Base-by-base conservation (phyloP, 2,888 invertebrate genomes). In the Ophion slaviceki region DNA sequence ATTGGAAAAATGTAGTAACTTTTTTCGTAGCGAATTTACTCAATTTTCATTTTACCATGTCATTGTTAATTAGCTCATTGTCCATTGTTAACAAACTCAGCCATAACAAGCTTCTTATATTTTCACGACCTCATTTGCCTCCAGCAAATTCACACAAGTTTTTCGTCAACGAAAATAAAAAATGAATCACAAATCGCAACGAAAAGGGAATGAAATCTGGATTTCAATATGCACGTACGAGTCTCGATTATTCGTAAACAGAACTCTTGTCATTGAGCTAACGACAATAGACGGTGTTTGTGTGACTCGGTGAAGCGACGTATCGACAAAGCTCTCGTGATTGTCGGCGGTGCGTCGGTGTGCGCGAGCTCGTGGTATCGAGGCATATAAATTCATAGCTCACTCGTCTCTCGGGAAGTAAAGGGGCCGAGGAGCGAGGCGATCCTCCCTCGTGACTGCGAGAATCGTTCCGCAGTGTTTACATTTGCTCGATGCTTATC, bases 261-360 rank as follows among this genome's bases (percentile, higher is more conserved):
- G 74, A 85, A 57, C 61, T 17, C 68, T 59, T 81, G 81, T 64
- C 81, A 81, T 78, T 85, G 81, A 78, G 70, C 45, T 70, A 70
- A 84, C 53, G 85, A 81, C 74, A 68, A 77, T 72, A 78, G 74
- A 80, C 62, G 40, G 62, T 79, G 36, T 75, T n/a, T 36, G 24
- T 57, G 36, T 17, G 57, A 47, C 24, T 24, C 36, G 47, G 20
- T 40, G 32, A 14, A 59, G 36, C 68, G 61, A 17, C 61, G 59
- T 61, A 68, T 66, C 64, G 76, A 53, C 11, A 32, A 7, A 53
- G 7, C 28, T 77, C 62, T 64, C 47, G 64, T 67, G 66, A 66
- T 77, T 57, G 57, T 11, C 17, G 14, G 53, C 53, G 17, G 14
- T 53, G 17, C 17, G 53, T 53, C 5, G 53, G 11, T 53, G 53